These are phyloP conservation scores for Hypolimnas misippus DNA, from an alignment of 2,888 invertebrate species.

Conservation along the genomic window DNA sequence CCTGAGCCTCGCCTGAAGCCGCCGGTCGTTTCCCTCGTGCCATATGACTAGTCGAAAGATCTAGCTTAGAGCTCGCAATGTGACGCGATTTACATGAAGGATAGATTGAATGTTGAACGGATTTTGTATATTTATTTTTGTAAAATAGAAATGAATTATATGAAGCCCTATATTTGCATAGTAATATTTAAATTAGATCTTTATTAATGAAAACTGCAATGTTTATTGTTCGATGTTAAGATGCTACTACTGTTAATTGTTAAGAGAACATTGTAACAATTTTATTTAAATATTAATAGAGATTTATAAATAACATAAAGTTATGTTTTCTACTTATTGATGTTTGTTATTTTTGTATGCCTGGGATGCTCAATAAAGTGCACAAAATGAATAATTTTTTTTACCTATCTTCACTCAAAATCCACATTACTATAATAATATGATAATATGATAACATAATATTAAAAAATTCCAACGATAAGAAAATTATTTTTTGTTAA, in stretches of 20 bases:
- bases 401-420: neutral
- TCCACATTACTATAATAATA: too few relatives aligned
- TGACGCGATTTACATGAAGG: neutral
- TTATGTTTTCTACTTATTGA: neutral
- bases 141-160: too few relatives aligned
- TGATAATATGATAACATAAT: too few relatives aligned
- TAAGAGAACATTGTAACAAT: neutral
- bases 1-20: constrained; percentile 61
- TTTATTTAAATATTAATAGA: neutral
- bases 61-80: neutral
- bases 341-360: neutral
- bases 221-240: constrained; percentile 1
- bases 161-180: too few relatives aligned
- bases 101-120: neutral
- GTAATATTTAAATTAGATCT: neutral
- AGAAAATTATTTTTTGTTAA: too few relatives aligned
- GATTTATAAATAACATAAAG: neutral
- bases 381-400: neutral
- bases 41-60: constrained; percentile 10
- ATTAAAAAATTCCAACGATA: too few relatives aligned
- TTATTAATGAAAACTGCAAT: neutral
- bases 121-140: constrained; percentile 8
- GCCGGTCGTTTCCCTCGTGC: constrained; percentile 7
- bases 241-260: constrained; percentile 4
- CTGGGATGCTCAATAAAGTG: constrained; percentile 2